phyloP scores from a whole-genome alignment of 1,140 invertebrate genomes.

The Bombyx mandarina region DNA sequence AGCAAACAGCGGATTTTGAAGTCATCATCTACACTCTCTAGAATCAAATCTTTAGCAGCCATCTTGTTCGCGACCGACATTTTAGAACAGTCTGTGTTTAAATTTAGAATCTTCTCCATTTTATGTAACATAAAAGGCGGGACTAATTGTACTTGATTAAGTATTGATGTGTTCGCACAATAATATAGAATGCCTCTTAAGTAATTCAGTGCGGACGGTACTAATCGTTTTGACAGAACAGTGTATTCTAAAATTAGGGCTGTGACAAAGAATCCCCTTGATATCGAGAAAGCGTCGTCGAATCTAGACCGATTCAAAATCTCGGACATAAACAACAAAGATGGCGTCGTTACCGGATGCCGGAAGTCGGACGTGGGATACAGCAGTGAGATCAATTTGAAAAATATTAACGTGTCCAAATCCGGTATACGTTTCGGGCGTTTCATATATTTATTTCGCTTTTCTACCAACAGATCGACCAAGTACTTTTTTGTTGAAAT shows the following conservation, averaged over 20 bases:
- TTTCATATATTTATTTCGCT: conserved; percentile 77
- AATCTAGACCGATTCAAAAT: conserved; percentile 78
- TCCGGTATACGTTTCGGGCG: conserved; percentile 76
- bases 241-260: conserved; percentile 85
- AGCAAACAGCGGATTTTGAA: conserved; percentile 75
- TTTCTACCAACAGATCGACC: conserved; percentile 80
- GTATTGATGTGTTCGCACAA: conserved; percentile 71
- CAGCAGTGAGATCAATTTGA: conserved; percentile 82
- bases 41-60: conserved; percentile 66
- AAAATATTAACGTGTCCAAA: conserved; percentile 83
- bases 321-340: conserved; percentile 86
- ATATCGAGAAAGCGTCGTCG: conserved; percentile 76
- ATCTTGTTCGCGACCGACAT: conserved; percentile 37
- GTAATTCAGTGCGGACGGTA: conserved; percentile 85
- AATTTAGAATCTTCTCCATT: conserved; percentile 70
- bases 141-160: conserved; percentile 72
- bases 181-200: conserved; percentile 79
- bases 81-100: conserved; percentile 64
- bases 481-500: conserved; percentile 76
- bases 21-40: conserved; percentile 70
- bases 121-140: conserved; percentile 76
- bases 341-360: conserved; percentile 88
- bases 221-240: conserved; percentile 82
- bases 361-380: conserved; percentile 92
- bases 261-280: conserved; percentile 84